Evolutionary conservation across 2,113 vertebrate species (phyloP), one percentile per base, ranked within the genome.

Genomic region (Mugil cephalus): DNA sequence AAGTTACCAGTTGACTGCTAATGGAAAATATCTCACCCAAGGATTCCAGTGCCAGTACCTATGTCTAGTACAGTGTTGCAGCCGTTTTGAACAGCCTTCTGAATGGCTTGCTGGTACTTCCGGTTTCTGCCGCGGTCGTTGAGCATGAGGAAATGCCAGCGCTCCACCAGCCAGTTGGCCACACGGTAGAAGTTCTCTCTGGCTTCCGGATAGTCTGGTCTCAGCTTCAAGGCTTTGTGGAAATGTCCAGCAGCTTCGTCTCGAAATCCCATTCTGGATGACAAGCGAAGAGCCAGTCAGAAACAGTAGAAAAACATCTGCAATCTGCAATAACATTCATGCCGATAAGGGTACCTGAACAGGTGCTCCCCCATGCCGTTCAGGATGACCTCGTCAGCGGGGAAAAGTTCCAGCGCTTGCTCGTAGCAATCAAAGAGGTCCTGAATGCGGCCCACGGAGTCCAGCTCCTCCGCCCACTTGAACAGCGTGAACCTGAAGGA

Each of bases 61-160:
- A 99, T 98, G 84, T 99, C 98, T 61, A 99, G 92, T 77, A 99
- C 96, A 24, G 95, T 95, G 74, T 9, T 94, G 85, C 94, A 96
- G 10, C 98, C 98, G 0, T 85, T 91, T 56, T 1, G 40, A 36
- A 99, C 94, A 0, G 96, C 96, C 1, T 91, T 96, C 87, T 96
- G 94, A 42, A 99, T 96, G 35, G 98, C 98, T 74, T 93, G 93
- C 15, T 96, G 94, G 85, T 98, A 99, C 62, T 95, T 91, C n/a
- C 79, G 87, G 83, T 99, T 99, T 82, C 97, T 95, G 53, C 85
- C 93, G n/a, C 74, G 90, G 81, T 99, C 98, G 0, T 99, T 99
- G 60, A 99, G 97, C 98, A 99, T 99, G 21, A 98, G 89, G 90
- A 98, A 99, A 80, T 99, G 98, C 98, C 98, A 99, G 56, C 98